Evolutionary conservation across 2,113 vertebrate genomes (phyloP).

Genomic region (Daphoenositta chrysoptera): DNA sequence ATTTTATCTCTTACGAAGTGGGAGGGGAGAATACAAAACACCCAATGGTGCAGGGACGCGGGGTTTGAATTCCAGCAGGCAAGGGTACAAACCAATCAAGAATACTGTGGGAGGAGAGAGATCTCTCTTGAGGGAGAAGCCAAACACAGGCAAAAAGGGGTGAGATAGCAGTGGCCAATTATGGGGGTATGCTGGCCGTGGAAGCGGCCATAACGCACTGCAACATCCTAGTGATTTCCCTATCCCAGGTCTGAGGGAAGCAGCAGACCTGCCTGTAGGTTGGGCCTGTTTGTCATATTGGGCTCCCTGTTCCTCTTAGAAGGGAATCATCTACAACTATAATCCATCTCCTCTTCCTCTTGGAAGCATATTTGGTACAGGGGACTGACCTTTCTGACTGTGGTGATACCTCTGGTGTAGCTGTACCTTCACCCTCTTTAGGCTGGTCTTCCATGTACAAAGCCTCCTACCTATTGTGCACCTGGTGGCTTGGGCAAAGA

Average conservation of each 20-base stretch:
- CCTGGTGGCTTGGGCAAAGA: neutral
- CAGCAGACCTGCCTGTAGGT: neutral
- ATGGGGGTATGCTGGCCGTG: too few species aligned
- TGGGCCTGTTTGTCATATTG: neutral
- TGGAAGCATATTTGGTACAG: neutral
- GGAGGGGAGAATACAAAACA: too few species aligned
- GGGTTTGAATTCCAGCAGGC: too few species aligned
- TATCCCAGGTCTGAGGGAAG: neutral
- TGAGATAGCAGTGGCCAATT: too few species aligned
- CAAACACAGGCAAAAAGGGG: too few species aligned
- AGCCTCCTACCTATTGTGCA: neutral
- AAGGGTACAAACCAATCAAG: too few species aligned
- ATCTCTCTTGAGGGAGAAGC: too few species aligned
- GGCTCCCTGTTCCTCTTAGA: neutral
- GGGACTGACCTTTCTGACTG: neutral
- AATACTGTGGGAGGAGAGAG: too few species aligned
- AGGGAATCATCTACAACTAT: neutral
- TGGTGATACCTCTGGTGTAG: neutral
- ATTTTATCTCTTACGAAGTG: too few species aligned
- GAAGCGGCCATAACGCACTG: too few species aligned
- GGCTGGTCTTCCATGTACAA: neutral
- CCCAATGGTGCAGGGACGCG: too few species aligned
- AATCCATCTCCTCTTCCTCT: neutral
- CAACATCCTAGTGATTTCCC: neutral
- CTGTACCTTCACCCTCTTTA: neutral